phyloP scores from a whole-genome alignment of 2,797 vertebrate species.

The Cirrhinus mrigala region DNA sequence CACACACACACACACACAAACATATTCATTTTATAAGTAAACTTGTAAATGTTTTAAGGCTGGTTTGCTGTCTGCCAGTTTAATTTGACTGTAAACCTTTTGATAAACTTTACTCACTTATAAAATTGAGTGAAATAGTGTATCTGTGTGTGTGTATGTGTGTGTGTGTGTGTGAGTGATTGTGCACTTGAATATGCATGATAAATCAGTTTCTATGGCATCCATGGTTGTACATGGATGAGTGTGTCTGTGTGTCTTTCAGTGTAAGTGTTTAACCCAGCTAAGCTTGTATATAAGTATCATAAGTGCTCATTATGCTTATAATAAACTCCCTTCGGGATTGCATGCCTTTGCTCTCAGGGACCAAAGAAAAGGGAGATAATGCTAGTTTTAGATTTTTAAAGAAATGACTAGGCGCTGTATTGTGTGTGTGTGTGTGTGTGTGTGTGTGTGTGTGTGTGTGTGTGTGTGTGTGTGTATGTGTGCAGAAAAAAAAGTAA shows the following conservation, averaged over 20 bases:
- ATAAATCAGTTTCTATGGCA: not conserved
- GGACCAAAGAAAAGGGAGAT: not conserved
- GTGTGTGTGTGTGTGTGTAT: not conserved
- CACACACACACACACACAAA: too few species aligned
- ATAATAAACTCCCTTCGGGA: not conserved
- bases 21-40: conserved; percentile 11
- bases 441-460: too few species aligned
- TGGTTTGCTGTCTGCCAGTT: not conserved
- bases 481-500: too few species aligned
- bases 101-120: not conserved
- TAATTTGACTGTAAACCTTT: not conserved
- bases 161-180: not conserved
- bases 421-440: not conserved
- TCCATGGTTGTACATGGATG: not conserved
- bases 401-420: not conserved
- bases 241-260: not conserved
- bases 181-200: not conserved
- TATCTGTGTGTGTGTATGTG: conserved; percentile 20
- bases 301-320: not conserved
- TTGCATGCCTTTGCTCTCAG: not conserved
- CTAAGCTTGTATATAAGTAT: not conserved
- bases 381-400: not conserved
- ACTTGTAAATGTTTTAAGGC: not conserved
- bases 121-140: not conserved
- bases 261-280: not conserved